Evolutionary conservation across 2,888 invertebrate genomes (phyloP).

Genomic region (Chrysodeixis includens): DNA sequence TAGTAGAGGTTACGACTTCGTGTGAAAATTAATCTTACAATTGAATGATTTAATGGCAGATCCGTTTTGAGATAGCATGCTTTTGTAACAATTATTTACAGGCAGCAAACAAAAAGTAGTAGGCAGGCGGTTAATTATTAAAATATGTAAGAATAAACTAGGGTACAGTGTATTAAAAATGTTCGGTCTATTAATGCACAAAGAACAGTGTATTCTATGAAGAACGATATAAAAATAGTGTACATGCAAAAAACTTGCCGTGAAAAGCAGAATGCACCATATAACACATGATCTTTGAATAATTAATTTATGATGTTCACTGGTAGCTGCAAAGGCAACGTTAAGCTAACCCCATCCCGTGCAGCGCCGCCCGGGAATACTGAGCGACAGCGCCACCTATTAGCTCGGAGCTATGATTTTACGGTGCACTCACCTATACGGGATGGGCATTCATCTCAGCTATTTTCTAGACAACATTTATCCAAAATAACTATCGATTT

Average conservation of each 20-base stretch:
- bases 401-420: conserved; percentile 16
- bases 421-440: conserved; percentile 10
- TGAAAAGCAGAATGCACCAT: neutral
- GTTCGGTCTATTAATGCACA: too few relatives aligned
- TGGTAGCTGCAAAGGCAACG: conserved; percentile 15
- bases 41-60: neutral
- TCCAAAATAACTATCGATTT: neutral
- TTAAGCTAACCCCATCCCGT: conserved; percentile 25
- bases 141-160: too few relatives aligned
- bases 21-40: neutral
- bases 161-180: too few relatives aligned
- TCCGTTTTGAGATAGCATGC: conserved; percentile 2
- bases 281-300: neutral
- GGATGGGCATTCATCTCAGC: conserved; percentile 20
- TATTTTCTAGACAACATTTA: too few relatives aligned
- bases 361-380: conserved; percentile 27
- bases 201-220: neutral
- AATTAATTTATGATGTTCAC: neutral
- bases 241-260: neutral
- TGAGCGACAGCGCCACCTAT: conserved; percentile 43
- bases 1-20: conserved; percentile 5
- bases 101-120: neutral
- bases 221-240: neutral
- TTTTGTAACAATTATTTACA: neutral
- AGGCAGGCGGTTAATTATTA: too few relatives aligned